Evolutionary conservation across 35 echinoderm and acorn worm genomes (phyloP).

Genomic region (Hemicentrotus pulcherrimus): DNA sequence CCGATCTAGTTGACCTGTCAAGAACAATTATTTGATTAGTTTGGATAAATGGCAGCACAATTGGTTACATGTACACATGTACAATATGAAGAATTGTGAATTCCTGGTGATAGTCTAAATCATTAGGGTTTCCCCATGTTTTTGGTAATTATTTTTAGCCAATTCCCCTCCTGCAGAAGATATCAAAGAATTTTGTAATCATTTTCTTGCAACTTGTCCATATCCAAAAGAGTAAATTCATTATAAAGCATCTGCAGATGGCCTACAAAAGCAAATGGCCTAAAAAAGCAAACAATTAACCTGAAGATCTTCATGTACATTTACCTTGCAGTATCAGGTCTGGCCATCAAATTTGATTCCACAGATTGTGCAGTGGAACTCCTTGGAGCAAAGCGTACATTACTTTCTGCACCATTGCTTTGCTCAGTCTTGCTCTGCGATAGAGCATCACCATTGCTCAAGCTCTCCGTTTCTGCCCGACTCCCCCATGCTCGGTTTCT

Average conservation of each 20-base stretch:
- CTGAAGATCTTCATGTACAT: neutral
- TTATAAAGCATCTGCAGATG: too few species aligned
- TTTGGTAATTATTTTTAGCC: too few species aligned
- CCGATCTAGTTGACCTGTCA: conserved; percentile 32
- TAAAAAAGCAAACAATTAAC: neutral
- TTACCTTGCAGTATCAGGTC: conserved; percentile 38
- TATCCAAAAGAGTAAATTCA: neutral
- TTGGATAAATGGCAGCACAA: too few species aligned
- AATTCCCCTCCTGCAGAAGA: too few species aligned
- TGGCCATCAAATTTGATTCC: neutral
- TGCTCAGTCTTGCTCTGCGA: neutral
- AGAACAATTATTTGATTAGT: neutral
- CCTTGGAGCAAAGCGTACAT: neutral
- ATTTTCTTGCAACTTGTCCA: neutral
- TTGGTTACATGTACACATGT: too few species aligned
- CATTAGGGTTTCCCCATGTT: too few species aligned
- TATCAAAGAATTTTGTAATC: too few species aligned
- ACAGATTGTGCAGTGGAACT: neutral
- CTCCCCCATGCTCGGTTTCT: neutral
- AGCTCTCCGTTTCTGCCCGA: neutral
- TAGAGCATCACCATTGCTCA: neutral
- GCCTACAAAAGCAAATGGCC: neutral
- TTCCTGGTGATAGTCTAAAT: too few species aligned
- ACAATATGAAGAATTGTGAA: neutral
- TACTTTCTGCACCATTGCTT: neutral